Evolutionary conservation across 2,888 invertebrate species (phyloP).

Genomic region (Euplexia lucipara): DNA sequence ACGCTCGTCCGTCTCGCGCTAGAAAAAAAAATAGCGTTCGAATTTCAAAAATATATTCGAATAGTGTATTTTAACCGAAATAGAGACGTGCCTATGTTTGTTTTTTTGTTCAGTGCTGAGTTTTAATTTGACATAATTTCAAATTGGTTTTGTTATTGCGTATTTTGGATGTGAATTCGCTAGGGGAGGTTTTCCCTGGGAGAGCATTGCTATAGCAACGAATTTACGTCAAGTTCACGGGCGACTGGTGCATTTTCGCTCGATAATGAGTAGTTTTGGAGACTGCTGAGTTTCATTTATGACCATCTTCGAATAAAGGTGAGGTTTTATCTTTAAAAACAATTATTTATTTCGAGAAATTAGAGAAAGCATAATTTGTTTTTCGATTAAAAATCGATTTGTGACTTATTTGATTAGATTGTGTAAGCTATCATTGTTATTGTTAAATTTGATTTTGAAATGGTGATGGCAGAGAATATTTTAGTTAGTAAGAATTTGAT

Average conservation of each 20-base stretch:
- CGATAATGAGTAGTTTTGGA: constrained; percentile 82
- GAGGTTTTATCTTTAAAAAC: constrained; percentile 36
- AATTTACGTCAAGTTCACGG: constrained; percentile 87
- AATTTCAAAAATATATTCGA: constrained; percentile 69
- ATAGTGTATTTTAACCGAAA: constrained; percentile 68
- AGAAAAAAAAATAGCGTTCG: constrained; percentile 71
- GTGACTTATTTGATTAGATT: constrained; percentile 11
- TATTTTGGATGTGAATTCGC: constrained; percentile 73
- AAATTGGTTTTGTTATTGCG: constrained; percentile 60
- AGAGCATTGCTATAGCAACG: constrained; percentile 87
- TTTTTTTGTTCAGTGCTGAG: constrained; percentile 60
- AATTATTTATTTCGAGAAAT: constrained; percentile 32
- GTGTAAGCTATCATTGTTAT: neutral
- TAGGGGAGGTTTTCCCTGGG: constrained; percentile 79
- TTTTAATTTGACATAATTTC: constrained; percentile 62
- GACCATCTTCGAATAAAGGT: constrained; percentile 58
- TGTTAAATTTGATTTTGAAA: neutral
- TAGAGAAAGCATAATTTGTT: constrained; percentile 17
- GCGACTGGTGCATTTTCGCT: constrained; percentile 89
- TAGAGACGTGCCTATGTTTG: constrained; percentile 73
- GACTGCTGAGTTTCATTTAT: constrained; percentile 64
- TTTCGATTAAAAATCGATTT: constrained; percentile 34
- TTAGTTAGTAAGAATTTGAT: neutral
- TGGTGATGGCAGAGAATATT: neutral
- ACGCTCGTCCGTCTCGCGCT: constrained; percentile 78